Percentiles rank a stretch among this genome's conserved stretches.
Evolutionary conservation across 2,797 vertebrate genomes (phyloP).

Genomic region (Ctenopoma kingsleyae): DNA sequence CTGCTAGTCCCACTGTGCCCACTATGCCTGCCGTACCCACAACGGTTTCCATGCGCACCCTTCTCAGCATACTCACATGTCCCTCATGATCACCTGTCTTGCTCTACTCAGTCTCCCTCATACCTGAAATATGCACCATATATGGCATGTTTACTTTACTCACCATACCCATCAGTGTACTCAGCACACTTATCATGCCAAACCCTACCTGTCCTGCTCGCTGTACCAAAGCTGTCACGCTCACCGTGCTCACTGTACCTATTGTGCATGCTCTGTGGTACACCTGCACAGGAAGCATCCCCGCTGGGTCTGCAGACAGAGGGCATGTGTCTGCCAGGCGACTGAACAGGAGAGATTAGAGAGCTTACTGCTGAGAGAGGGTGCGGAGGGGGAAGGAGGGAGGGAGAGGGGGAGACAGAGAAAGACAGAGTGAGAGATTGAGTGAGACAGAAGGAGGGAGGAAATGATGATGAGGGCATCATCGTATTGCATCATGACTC

Average conservation of each 20-base stretch:
- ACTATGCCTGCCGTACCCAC: conserved; percentile 41
- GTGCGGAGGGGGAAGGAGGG: conserved; percentile 36
- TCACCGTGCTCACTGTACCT: conserved; percentile 52
- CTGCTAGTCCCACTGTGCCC: conserved; percentile 62
- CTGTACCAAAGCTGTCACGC: conserved; percentile 43
- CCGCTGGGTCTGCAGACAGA: conserved; percentile 81
- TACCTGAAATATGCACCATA: conserved; percentile 7
- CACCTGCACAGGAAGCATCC: conserved; percentile 87
- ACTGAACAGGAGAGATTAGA: conserved; percentile 84
- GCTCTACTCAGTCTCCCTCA: background rate
- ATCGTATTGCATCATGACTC: too few species aligned
- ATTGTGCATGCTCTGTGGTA: conserved; percentile 75
- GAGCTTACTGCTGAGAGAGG: conserved; percentile 77
- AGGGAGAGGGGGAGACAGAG: conserved; percentile 20
- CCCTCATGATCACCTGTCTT: conserved; percentile 9
- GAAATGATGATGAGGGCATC: conserved; percentile 1
- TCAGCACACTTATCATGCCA: conserved; percentile 6
- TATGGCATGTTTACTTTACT: conserved; percentile 4
- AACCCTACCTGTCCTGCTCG: conserved; percentile 42
- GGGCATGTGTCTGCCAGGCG: conserved; percentile 84
- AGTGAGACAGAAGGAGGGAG: conserved; percentile 31
- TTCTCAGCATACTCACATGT: conserved; percentile 26
- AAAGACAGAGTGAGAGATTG: conserved; percentile 22
- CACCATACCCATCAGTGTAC: background rate
- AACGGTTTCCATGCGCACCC: conserved; percentile 31